Evolutionary conservation across 2,888 invertebrate genomes (phyloP).

Genomic region (Dermolepida albohirtum): DNA sequence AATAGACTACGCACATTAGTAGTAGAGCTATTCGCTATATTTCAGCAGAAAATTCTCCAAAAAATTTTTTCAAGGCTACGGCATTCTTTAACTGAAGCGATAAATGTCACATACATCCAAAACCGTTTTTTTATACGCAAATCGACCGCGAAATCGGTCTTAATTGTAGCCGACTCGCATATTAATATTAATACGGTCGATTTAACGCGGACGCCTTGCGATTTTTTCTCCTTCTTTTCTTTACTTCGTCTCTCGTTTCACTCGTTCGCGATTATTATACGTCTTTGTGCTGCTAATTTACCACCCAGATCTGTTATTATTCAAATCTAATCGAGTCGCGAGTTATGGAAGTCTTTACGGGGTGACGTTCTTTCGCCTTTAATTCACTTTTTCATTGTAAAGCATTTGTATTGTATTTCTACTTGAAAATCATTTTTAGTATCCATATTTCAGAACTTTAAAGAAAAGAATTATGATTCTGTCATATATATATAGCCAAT

Average conservation of each 20-base stretch:
- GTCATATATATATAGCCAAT: too few relatives aligned
- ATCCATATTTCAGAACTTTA: too few relatives aligned
- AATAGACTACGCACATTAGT: too few relatives aligned
- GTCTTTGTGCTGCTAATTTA: conserved; percentile 3
- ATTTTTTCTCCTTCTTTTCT: background rate
- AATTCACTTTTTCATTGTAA: background rate
- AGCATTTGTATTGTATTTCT: too few relatives aligned
- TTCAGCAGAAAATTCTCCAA: too few relatives aligned
- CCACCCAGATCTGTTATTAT: conserved; percentile 1
- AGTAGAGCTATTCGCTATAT: too few relatives aligned
- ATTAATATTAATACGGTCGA: conserved; percentile 16
- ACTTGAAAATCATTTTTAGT: too few relatives aligned
- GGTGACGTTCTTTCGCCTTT: background rate
- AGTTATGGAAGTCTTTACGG: background rate
- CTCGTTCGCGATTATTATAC: background rate
- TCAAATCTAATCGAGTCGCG: conserved; percentile 9
- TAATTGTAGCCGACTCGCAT: conserved; percentile 10
- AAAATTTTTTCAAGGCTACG: too few relatives aligned
- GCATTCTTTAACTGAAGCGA: too few relatives aligned
- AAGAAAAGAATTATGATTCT: too few relatives aligned
- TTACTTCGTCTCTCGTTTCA: too few relatives aligned
- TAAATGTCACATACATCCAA: too few relatives aligned
- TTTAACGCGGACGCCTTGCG: background rate
- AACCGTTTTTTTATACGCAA: background rate
- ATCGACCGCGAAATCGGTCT: conserved; percentile 1